Evolutionary conservation across 2,113 vertebrate species (phyloP), one percentile per base, ranked within the genome.

Genomic region (Myrmecophaga tridactyla): DNA sequence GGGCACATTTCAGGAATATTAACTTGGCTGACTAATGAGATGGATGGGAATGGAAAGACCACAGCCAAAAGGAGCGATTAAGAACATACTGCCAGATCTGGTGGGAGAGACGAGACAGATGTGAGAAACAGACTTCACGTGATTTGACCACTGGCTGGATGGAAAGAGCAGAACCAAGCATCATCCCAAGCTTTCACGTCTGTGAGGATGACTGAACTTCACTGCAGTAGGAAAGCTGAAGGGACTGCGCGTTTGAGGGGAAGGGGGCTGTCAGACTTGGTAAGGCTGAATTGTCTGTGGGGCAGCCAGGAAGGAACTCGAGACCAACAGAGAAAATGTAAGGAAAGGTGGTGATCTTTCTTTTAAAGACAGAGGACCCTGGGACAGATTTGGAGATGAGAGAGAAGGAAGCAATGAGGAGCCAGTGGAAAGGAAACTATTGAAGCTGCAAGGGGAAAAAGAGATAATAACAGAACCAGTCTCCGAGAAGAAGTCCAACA

Each of bases 1-100:
- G 46, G n/a, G 53, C 92, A 76, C 76, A 87, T 92, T 95, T 97
- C 85, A 95, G 88, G 90, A 96, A 95, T 85, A 90, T 88, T 84
- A 63, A 87, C 94, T 90, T 78, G 41, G 82, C 92, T 41, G 13
- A 84, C 51, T 72, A 95, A 94, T 7, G 83, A 69, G 81, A 90
- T 46, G 39, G 81, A 58, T 39, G 73, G 31, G 92, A 48, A 95
- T 69, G 34, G 67, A 67, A 70, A 94, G 60, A 94, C 27, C 8
- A 21, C 76, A 94, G 88, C 97, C 95, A 95, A 86, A 63, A 95
- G 62, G 76, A 85, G 23, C 14, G 81, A 51, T 92, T 75, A 72
- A 60, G 65, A 69, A 76, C 56, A 84, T 85, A 51, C 65, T 67
- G 81, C 90, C 80, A 90, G 65, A 81, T 76, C 58, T 86, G 10